phyloP scores from a whole-genome alignment of 2,113 vertebrate genomes.

The Platysteira castanea region DNA sequence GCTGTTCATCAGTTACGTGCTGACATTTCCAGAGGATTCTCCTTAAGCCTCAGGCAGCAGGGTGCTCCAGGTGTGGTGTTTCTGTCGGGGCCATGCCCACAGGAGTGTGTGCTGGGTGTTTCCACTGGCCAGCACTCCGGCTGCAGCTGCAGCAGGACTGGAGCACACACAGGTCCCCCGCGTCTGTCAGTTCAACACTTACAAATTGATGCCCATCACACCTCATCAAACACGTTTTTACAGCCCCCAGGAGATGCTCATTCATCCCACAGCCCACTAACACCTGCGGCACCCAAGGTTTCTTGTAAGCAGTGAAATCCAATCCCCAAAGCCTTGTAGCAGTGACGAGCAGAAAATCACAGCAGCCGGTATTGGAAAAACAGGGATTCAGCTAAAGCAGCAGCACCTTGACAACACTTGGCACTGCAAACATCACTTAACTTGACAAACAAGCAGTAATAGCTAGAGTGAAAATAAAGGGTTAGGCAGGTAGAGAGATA shows the following conservation, averaged over 20 bases:
- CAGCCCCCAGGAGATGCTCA: not conserved
- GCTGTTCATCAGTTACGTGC: not conserved
- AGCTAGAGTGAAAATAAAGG: conserved; percentile 68
- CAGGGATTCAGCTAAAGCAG: conserved; percentile 50
- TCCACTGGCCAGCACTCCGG: not conserved
- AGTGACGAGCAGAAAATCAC: conserved; percentile 14
- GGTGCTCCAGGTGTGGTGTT: not conserved
- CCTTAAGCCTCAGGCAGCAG: not conserved
- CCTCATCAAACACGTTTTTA: not conserved
- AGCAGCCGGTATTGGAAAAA: not conserved
- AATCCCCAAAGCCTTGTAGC: not conserved
- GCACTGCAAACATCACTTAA: conserved; percentile 75
- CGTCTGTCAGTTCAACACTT: not conserved
- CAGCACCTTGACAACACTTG: conserved; percentile 67
- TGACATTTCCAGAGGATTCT: not conserved
- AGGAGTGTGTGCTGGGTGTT: not conserved
- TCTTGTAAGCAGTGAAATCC: not conserved
- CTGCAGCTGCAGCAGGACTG: not conserved
- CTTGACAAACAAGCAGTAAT: conserved; percentile 73
- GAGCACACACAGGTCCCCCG: not conserved
- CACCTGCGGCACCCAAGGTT: not conserved
- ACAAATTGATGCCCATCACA: not conserved
- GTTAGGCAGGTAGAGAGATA: conserved; percentile 74
- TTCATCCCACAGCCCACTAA: not conserved
- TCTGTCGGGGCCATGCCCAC: not conserved